Evolutionary conservation across 2,888 invertebrate genomes (phyloP).

Genomic region (Lycia hirtaria): DNA sequence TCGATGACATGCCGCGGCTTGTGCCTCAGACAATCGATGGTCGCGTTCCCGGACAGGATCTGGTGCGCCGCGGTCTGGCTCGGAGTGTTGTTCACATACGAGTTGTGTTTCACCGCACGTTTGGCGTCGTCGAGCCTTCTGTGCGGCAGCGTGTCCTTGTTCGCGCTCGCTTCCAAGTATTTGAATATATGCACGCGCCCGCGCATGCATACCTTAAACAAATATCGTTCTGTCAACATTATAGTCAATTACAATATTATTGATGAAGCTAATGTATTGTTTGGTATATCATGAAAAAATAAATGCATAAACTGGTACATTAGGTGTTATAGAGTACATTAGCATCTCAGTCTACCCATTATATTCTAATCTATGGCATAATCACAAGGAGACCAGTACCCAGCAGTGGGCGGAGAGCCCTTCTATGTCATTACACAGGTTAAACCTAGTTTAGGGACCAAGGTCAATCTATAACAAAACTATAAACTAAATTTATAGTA

Average conservation of each 20-base stretch:
- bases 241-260: background rate
- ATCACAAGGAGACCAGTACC: too few relatives aligned
- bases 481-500: too few relatives aligned
- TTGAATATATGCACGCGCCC: constrained; percentile 98
- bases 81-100: constrained; percentile 68
- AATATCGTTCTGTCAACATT: background rate
- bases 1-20: constrained; percentile 91
- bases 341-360: too few relatives aligned
- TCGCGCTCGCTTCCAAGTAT: constrained; percentile 95
- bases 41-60: constrained; percentile 77
- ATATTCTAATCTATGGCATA: too few relatives aligned
- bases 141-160: constrained; percentile 86
- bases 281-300: too few relatives aligned
- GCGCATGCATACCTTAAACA: constrained; percentile 92
- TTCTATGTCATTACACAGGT: too few relatives aligned
- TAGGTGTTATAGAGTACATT: too few relatives aligned
- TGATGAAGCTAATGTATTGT: too few relatives aligned
- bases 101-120: constrained; percentile 75
- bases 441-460: too few relatives aligned
- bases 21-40: constrained; percentile 79
- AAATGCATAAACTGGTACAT: too few relatives aligned
- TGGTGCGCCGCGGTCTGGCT: constrained; percentile 64
- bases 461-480: too few relatives aligned
- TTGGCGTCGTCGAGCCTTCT: constrained; percentile 81
- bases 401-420: too few relatives aligned